These are phyloP conservation scores for Phrynosoma platyrhinos DNA, from an alignment of 2,113 vertebrate species.

Conservation along the genomic window DNA sequence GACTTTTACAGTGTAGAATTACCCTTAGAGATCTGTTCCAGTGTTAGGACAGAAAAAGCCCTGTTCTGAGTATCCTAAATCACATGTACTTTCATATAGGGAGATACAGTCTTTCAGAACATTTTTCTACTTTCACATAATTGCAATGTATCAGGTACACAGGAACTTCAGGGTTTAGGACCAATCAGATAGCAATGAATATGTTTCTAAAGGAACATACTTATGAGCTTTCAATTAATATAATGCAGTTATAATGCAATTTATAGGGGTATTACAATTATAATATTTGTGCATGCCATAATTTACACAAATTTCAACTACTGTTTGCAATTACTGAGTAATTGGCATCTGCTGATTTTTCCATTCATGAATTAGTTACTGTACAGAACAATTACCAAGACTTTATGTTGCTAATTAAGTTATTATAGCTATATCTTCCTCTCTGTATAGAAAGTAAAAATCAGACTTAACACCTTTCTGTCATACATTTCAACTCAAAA, in stretches of 20 bases:
- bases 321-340: neutral
- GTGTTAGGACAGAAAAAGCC: too few species aligned
- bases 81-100: too few species aligned
- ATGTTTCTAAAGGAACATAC: neutral
- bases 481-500: neutral
- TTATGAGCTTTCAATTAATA: neutral
- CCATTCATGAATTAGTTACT: neutral
- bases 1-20: too few species aligned
- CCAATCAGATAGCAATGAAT: neutral
- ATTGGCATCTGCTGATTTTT: neutral
- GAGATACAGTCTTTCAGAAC: too few species aligned
- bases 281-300: neutral
- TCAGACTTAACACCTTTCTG: neutral
- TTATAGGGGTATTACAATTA: neutral
- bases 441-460: neutral
- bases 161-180: neutral
- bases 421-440: neutral
- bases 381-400: neutral
- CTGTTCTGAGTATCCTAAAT: too few species aligned
- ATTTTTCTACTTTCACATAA: neutral
- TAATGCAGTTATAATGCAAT: neutral
- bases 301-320: slow-evolving; percentile 1
- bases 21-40: too few species aligned
- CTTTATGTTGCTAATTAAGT: slow-evolving; percentile 7
- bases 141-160: neutral